A percentile compares a stretch with the other conserved stretches of the same genome.
These are phyloP conservation scores for Odobenus rosmarus DNA, from an alignment of 2,113 vertebrate species.

Conservation along the genomic window DNA sequence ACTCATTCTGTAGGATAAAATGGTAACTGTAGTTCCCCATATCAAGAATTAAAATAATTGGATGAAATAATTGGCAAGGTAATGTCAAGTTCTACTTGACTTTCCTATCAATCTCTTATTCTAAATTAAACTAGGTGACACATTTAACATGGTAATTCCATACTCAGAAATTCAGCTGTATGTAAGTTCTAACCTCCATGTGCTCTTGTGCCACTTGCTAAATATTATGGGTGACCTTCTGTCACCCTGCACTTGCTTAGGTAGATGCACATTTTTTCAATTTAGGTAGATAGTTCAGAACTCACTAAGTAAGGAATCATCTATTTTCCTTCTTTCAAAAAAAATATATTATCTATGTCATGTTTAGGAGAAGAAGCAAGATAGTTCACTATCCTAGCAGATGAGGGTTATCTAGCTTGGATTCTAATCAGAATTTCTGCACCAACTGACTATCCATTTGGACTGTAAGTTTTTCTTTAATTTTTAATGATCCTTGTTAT, in stretches of 20 bases:
- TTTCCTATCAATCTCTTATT: neutral
- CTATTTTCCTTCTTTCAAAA: neutral
- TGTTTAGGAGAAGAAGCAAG: neutral
- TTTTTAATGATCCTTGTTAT: neutral
- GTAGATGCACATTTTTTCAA: neutral
- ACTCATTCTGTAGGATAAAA: neutral
- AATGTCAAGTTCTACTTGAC: neutral
- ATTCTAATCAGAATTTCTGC: neutral
- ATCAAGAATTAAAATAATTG: neutral
- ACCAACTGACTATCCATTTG: neutral
- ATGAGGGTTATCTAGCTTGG: neutral
- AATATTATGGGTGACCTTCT: neutral
- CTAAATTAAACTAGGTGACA: neutral
- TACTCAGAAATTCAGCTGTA: neutral
- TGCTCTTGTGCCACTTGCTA: neutral
- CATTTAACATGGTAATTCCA: accelerated
- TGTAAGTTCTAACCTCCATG: neutral
- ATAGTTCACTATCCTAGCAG: neutral
- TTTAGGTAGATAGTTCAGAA: neutral
- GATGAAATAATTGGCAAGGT: neutral
- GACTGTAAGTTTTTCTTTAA: too few species aligned
- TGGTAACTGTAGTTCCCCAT: neutral
- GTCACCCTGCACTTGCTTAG: neutral
- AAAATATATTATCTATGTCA: neutral
- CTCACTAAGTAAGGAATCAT: neutral